Conservation (phyloP, 2,113 vertebrate species). For the Lates calcarifer region DNA sequence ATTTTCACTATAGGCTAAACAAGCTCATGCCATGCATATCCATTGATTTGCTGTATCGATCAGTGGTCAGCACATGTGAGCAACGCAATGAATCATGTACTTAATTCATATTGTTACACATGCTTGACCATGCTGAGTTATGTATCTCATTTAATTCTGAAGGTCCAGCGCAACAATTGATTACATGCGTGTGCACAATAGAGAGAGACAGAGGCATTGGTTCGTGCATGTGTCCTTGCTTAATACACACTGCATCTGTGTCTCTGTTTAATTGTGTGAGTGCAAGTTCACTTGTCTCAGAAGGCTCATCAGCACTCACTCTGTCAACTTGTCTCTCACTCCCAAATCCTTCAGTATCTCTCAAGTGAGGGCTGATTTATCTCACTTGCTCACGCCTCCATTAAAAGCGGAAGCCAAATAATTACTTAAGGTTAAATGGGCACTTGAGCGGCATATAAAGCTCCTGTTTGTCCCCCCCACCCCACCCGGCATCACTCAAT, state of each 20-base stretch:
- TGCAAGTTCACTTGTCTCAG: background rate
- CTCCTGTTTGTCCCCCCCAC: conserved; percentile 28
- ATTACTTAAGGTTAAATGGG: conserved; percentile 65
- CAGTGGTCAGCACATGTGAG: background rate
- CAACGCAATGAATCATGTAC: conserved; percentile 7
- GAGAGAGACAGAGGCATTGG: background rate
- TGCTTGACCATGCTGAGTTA: background rate
- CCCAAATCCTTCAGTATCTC: conserved; percentile 45
- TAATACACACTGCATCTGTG: background rate
- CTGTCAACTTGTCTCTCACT: conserved; percentile 34
- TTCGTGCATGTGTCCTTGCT: background rate
- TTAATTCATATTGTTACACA: background rate
- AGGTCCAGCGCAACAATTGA: background rate
- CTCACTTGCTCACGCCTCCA: conserved; percentile 35
- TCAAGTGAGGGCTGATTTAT: conserved; percentile 52
- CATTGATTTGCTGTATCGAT: conserved; percentile 14
- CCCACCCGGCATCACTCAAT: conserved; percentile 27
- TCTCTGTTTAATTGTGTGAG: background rate
- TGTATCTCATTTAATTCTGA: background rate
- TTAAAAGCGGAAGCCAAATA: conserved; percentile 62
- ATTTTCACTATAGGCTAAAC: conserved; percentile 4
- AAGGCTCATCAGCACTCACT: conserved; percentile 27
- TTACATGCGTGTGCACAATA: background rate
- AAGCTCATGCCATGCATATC: background rate
- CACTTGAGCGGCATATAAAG: conserved; percentile 48